A percentile compares a stretch with the other conserved stretches of the same genome.
These are phyloP conservation scores for Ceriagrion tenellum DNA, from an alignment of 2,888 invertebrate species.

Conservation along the genomic window DNA sequence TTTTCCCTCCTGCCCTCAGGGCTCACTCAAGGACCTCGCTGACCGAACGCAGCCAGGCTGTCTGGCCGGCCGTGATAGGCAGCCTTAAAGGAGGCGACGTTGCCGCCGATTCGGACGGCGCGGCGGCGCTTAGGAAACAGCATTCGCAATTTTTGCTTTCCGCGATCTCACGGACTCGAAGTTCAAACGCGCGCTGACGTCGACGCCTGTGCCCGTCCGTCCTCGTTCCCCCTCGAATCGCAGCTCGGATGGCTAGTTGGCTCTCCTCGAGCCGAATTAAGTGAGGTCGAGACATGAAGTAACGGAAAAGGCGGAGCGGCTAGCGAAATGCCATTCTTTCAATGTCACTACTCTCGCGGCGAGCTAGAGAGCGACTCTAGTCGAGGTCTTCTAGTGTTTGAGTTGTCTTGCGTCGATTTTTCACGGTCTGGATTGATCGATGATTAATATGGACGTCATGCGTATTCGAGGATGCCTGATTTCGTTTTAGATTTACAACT, in stretches of 20 bases:
- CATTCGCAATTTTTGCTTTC: neutral
- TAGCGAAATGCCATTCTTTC: neutral
- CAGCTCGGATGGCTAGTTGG: neutral
- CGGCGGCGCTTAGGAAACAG: neutral
- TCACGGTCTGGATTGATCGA: too few species aligned
- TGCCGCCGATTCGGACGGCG: neutral
- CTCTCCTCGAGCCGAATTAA: neutral
- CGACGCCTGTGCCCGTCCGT: neutral
- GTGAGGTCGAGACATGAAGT: neutral
- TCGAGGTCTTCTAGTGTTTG: neutral
- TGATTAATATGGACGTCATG: too few species aligned
- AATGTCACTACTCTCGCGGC: neutral
- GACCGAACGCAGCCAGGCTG: constrained; percentile 27
- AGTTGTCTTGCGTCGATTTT: too few species aligned
- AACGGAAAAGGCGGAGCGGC: neutral
- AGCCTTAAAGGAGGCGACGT: neutral
- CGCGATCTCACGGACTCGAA: neutral
- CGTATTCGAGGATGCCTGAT: too few species aligned
- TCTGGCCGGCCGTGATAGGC: neutral
- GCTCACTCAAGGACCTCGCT: neutral
- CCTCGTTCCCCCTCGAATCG: neutral
- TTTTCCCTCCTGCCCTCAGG: neutral
- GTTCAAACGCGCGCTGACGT: neutral
- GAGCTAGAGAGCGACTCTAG: neutral
- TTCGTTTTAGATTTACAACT: too few species aligned